Evolutionary conservation across 2,113 vertebrate genomes (phyloP).

Genomic region (Zosterops hypoxanthus): DNA sequence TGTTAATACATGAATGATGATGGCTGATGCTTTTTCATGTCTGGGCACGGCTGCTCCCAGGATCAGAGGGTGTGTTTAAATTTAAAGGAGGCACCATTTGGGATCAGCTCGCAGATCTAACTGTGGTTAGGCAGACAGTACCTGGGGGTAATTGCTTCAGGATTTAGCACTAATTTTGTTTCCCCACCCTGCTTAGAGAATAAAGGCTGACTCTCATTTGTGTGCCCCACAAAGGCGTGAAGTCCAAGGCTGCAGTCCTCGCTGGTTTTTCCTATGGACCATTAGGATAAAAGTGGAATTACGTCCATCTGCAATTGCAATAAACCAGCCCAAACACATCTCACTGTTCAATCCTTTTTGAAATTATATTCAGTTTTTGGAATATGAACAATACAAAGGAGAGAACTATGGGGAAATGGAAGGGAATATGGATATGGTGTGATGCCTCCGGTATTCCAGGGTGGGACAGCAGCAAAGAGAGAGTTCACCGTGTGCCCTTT

Average conservation of each 20-base stretch:
- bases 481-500: conserved; percentile 53
- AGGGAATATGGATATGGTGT: not conserved
- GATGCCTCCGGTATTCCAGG: conserved; percentile 36
- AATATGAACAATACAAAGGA: not conserved
- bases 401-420: not conserved
- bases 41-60: not conserved
- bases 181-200: conserved; percentile 14
- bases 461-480: conserved; percentile 42
- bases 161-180: conserved; percentile 2
- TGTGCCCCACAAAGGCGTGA: not conserved
- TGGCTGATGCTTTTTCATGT: not conserved
- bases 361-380: not conserved
- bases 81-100: not conserved
- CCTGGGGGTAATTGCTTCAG: not conserved
- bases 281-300: conserved; percentile 21
- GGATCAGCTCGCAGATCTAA: not conserved
- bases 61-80: not conserved
- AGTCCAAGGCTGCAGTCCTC: not conserved
- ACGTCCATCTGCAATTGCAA: not conserved
- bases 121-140: not conserved
- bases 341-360: not conserved
- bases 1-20: not conserved
- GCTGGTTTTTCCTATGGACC: not conserved
- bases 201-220: not conserved
- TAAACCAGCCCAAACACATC: not conserved